Conservation (phyloP, 2,888 invertebrate species). For the Punctoribates punctum region DNA sequence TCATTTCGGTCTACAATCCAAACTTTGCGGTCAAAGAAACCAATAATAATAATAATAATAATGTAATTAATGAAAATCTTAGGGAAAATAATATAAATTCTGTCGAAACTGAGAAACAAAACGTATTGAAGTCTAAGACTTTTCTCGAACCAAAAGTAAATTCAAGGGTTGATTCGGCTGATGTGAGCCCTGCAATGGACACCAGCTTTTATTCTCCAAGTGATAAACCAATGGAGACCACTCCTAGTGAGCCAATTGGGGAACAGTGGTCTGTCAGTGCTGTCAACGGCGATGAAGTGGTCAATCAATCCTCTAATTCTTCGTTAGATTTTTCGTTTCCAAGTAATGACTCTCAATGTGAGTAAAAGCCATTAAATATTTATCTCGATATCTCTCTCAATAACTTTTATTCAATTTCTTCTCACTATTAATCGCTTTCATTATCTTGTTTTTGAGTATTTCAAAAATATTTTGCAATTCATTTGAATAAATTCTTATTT, state of each 20-base stretch:
- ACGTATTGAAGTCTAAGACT: neutral
- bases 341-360: slow-evolving; percentile 33
- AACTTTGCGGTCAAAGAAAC: neutral
- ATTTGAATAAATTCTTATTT: too few species aligned
- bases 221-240: neutral
- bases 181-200: slow-evolving; percentile 2
- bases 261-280: neutral
- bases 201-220: slow-evolving; percentile 25
- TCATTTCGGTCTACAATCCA: slow-evolving; percentile 6
- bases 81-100: too few species aligned
- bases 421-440: too few species aligned
- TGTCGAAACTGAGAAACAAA: neutral
- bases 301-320: slow-evolving; percentile 23
- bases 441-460: too few species aligned
- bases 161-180: neutral
- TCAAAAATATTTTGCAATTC: too few species aligned
- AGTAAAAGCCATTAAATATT: neutral
- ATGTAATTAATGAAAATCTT: neutral
- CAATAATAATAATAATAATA: neutral
- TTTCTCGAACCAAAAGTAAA: neutral
- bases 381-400: neutral
- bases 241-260: neutral
- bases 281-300: neutral
- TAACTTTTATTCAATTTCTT: neutral
- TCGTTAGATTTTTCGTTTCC: slow-evolving; percentile 25